These are phyloP conservation scores for Meda fulgida DNA, from an alignment of 2,797 vertebrate genomes.

Conservation along the genomic window DNA sequence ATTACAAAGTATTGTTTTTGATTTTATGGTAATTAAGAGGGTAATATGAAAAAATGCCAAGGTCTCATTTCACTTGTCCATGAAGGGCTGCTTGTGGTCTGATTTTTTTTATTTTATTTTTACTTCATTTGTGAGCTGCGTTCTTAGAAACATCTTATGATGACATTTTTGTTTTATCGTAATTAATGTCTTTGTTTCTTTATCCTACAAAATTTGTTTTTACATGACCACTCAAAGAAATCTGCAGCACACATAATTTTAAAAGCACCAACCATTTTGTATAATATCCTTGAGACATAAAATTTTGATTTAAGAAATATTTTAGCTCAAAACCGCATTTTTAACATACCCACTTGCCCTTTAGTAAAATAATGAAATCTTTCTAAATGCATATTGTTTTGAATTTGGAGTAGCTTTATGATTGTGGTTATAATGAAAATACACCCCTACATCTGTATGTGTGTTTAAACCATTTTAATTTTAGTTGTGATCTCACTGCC, in stretches of 20 bases:
- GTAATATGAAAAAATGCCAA: background rate
- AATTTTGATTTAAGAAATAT: background rate
- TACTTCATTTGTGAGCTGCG: background rate
- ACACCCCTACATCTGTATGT: background rate
- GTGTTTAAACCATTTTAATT: background rate
- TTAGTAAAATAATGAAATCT: background rate
- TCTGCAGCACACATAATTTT: background rate
- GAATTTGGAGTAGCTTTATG: background rate
- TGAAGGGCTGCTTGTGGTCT: background rate
- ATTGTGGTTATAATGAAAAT: background rate
- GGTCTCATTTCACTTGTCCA: background rate
- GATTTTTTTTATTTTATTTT: rapidly evolving
- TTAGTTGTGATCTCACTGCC: background rate
- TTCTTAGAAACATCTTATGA: background rate
- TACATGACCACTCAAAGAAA: slow-evolving; percentile 3
- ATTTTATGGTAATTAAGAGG: slow-evolving; percentile 5
- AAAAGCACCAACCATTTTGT: background rate
- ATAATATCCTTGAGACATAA: background rate
- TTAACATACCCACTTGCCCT: background rate
- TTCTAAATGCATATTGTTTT: background rate
- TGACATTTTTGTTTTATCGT: background rate
- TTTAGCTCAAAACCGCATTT: background rate
- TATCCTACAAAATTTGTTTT: background rate
- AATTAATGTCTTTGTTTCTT: background rate
- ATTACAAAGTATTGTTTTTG: slow-evolving; percentile 8